Evolutionary conservation across 2,797 vertebrate genomes (phyloP), one percentile per base, ranked within the genome.

Genomic region (Holocentrus rufus): DNA sequence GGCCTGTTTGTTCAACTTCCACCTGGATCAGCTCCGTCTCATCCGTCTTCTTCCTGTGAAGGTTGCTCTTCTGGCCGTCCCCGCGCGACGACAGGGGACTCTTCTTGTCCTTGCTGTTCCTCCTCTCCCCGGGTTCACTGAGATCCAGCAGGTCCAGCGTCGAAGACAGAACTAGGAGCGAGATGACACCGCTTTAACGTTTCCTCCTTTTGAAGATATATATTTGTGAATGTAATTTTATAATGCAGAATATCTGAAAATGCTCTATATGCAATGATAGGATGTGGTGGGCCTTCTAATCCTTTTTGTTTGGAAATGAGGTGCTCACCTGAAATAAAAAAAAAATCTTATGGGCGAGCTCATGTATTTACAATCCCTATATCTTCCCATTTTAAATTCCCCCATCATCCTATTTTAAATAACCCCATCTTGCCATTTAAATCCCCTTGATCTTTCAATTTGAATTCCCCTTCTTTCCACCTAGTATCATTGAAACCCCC

Each of bases 131-230:
- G 8, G 97, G 97, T 89, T 99, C 97, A 82, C 96, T 99, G 74
- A 99, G 94, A 91, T 99, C 98, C 83, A 99, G 93, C 85, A 99
- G 96, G 92, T 99, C 98, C 92, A 99, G 90, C 57, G 96, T 96
- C 86, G 98, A 92, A 85, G 98, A 98, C 86, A 99, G 90, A 86
- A 99, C 98, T 98, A 79, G 63, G 80, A 83, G 66, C 84, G 72
- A 78, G 5, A 74, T 6, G 53, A 58, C 4, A 67, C 11, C 0
- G 5, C 13, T 52, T 85, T 60, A 70, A 44, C 36, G 14, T n/a
- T n/a, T 17, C 1, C 4, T 46, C 2, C 30, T 71, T 47, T 46
- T 42, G 39, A 13, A 42, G 11, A 42, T 42, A 42, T 42, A 42
- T 14, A 13, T 42, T 42, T 23, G 30, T 27, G 11, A 59, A 30